These are phyloP conservation scores for Leptarthrus brevirostris DNA, from an alignment of 2,888 invertebrate species.

Conservation along the genomic window DNA sequence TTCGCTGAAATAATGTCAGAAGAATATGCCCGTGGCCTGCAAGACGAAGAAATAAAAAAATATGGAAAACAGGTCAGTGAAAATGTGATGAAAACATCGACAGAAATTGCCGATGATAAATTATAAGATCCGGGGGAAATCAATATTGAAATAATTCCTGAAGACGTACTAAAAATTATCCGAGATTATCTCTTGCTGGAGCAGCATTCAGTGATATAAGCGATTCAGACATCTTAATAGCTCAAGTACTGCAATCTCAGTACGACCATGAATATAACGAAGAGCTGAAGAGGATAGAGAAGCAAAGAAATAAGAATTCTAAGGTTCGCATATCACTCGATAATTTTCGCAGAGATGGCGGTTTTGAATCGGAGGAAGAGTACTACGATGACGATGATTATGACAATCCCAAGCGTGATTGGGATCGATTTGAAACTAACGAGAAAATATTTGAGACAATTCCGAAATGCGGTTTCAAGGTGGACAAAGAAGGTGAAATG, in stretches of 20 bases:
- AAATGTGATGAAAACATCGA: conserved; percentile 59
- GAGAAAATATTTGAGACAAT: conserved; percentile 77
- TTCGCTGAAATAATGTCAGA: conserved; percentile 93
- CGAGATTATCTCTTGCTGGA: conserved; percentile 61
- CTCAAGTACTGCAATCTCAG: conserved; percentile 88
- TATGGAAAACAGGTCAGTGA: conserved; percentile 59
- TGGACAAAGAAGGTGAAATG: conserved; percentile 75
- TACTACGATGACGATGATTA: conserved; percentile 68
- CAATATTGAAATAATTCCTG: conserved; percentile 56
- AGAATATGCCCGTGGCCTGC: conserved; percentile 82
- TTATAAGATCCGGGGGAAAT: not conserved
- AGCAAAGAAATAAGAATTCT: conserved; percentile 80
- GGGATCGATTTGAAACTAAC: conserved; percentile 82
- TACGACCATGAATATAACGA: conserved; percentile 90
- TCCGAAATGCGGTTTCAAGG: conserved; percentile 78
- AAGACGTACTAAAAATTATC: conserved; percentile 67
- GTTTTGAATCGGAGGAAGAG: conserved; percentile 69
- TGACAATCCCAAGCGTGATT: conserved; percentile 70
- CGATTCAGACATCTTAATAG: conserved; percentile 81
- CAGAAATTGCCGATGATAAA: not conserved
- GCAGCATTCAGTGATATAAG: conserved; percentile 60
- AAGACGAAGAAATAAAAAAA: conserved; percentile 75
- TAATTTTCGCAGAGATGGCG: conserved; percentile 74
- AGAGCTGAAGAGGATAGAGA: conserved; percentile 80
- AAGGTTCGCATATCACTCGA: conserved; percentile 78